Conservation (phyloP, 1,140 invertebrate species). For the Scaptomyza graminum region DNA sequence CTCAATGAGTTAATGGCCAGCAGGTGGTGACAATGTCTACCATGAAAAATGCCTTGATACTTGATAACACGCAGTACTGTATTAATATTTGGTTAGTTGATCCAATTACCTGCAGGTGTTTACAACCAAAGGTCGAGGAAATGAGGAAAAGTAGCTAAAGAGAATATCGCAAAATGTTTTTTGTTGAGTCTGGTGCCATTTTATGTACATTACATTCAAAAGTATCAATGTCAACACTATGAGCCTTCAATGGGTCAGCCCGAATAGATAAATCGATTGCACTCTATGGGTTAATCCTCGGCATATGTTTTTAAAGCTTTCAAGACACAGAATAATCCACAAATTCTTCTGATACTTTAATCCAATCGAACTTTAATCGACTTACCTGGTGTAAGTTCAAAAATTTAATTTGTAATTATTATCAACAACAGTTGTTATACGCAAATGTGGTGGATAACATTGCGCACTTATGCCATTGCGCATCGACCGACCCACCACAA, state of each 20-base stretch:
- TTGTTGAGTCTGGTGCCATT: too few species aligned
- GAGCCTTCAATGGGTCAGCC: conserved; percentile 14
- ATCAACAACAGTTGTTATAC: background rate
- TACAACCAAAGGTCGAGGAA: conserved; percentile 65
- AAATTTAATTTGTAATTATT: background rate
- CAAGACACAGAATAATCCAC: background rate
- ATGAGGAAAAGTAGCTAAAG: conserved; percentile 19
- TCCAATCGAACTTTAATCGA: background rate
- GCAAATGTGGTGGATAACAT: conserved; percentile 10
- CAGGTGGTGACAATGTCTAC: conserved; percentile 61
- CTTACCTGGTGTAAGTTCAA: background rate
- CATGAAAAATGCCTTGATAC: conserved; percentile 39
- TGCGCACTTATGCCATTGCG: conserved; percentile 67
- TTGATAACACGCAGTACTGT: conserved; percentile 29
- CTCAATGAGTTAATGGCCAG: conserved; percentile 72
- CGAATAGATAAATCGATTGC: conserved; percentile 55
- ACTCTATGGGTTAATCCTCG: background rate
- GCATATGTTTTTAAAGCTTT: background rate
- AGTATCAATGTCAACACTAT: too few species aligned
- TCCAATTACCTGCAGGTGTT: conserved; percentile 59
- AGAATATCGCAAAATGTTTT: too few species aligned
- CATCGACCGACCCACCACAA: too few species aligned
- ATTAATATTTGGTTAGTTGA: conserved; percentile 56
- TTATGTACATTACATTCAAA: too few species aligned
- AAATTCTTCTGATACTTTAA: background rate